Percentiles rank a stretch among this genome's conserved stretches.
Conservation (phyloP, 2,113 vertebrate genomes). For the Spilogale gracilis region DNA sequence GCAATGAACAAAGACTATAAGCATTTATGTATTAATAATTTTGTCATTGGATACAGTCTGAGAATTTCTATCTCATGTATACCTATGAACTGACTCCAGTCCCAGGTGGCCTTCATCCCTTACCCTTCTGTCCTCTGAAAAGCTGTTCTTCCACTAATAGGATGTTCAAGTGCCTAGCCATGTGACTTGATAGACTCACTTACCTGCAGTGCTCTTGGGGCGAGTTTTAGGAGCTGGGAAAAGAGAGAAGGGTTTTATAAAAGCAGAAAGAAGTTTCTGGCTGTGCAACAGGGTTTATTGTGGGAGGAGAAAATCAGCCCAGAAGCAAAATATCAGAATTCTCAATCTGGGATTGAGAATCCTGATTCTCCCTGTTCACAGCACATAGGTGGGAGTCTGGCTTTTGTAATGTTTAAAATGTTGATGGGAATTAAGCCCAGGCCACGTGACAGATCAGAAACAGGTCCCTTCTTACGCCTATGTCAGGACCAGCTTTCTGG, state of each 20-base stretch:
- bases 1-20: not conserved
- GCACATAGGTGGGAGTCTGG: not conserved
- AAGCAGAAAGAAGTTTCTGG: not conserved
- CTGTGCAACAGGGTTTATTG: not conserved
- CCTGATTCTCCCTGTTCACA: not conserved
- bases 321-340: not conserved
- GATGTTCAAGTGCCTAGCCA: not conserved
- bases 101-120: not conserved
- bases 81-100: not conserved
- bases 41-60: not conserved
- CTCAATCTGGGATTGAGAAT: not conserved
- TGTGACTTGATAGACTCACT: not conserved
- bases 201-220: not conserved
- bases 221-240: not conserved
- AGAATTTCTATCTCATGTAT: not conserved
- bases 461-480: not conserved
- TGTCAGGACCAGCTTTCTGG: not conserved
- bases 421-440: not conserved
- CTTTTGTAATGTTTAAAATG: not conserved
- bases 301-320: not conserved
- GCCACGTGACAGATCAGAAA: not conserved
- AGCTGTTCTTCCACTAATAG: not conserved
- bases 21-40: not conserved
- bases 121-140: not conserved
- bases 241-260: not conserved